These are phyloP conservation scores for Turnix velox DNA, from an alignment of 2,113 vertebrate genomes.

Conservation along the genomic window DNA sequence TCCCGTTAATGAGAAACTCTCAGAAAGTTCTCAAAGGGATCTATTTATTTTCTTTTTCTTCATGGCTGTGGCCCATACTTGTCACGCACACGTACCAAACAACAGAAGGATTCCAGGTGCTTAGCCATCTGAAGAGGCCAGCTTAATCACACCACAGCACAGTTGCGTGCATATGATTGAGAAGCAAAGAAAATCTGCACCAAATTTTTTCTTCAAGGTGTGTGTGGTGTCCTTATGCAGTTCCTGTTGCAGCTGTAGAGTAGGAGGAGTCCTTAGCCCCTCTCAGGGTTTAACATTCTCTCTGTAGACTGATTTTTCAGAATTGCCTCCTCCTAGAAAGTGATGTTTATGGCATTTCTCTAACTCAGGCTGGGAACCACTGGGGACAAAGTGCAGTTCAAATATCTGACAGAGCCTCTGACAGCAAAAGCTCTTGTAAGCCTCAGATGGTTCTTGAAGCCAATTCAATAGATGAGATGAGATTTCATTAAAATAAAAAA, in stretches of 20 bases:
- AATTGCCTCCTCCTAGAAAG: background rate
- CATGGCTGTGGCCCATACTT: background rate
- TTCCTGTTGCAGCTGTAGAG: background rate
- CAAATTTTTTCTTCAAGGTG: background rate
- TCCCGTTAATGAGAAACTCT: background rate
- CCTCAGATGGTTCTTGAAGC: conserved; percentile 25
- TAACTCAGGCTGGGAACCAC: conserved; percentile 18
- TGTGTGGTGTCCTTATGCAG: background rate
- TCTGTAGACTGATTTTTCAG: conserved; percentile 4
- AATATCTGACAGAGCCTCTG: conserved; percentile 23
- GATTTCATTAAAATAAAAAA: conserved; percentile 48
- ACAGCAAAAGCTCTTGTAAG: background rate
- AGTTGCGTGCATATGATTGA: background rate
- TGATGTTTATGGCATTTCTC: background rate
- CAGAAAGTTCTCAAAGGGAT: background rate
- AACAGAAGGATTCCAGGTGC: background rate
- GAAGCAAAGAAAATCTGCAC: background rate
- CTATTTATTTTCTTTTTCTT: conserved; percentile 3
- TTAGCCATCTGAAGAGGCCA: background rate
- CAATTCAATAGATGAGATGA: conserved; percentile 22
- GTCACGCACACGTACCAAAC: background rate
- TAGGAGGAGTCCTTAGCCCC: background rate
- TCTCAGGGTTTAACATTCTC: background rate
- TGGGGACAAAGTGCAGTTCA: conserved; percentile 26
- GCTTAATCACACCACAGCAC: background rate